Conservation (phyloP, 2,113 vertebrate species). For the Cottus gobio region DNA sequence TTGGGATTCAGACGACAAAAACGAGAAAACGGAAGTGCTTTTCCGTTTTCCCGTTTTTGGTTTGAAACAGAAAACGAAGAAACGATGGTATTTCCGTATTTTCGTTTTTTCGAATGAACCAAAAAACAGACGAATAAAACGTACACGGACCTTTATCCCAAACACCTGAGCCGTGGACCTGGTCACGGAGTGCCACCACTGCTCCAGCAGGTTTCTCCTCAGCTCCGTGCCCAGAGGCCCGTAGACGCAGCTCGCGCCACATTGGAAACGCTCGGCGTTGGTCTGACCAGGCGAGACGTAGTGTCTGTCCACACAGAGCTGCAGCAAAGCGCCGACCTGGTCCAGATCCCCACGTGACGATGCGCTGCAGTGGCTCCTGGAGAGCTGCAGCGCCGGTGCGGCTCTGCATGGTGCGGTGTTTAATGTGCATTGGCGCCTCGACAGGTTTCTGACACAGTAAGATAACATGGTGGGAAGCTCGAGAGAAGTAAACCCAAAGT, state of each 20-base stretch:
- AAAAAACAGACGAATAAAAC: no score
- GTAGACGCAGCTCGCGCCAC: slow-evolving; percentile 80
- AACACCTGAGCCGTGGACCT: slow-evolving; percentile 85
- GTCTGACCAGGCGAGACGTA: slow-evolving; percentile 77
- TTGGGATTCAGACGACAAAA: no score
- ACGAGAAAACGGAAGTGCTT: no score
- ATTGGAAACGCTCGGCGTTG: slow-evolving; percentile 69
- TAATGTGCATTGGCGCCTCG: background rate
- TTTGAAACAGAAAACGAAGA: no score
- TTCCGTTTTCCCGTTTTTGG: no score
- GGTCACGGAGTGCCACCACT: slow-evolving; percentile 89
- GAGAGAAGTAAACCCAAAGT: background rate
- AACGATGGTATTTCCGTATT: no score
- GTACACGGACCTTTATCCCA: slow-evolving; percentile 82
- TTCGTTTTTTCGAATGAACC: no score
- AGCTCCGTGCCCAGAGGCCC: slow-evolving; percentile 90
- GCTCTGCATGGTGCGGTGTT: background rate
- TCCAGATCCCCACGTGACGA: background rate
- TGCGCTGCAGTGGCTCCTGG: background rate
- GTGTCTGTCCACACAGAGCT: slow-evolving; percentile 82
- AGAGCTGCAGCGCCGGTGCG: background rate
- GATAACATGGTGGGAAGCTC: slow-evolving; percentile 54
- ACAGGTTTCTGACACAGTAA: slow-evolving; percentile 36
- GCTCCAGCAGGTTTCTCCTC: slow-evolving; percentile 85
- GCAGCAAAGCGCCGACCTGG: slow-evolving; percentile 65